Base-by-base conservation (phyloP, 2,797 vertebrate species). In the Nannoperca australis region DNA sequence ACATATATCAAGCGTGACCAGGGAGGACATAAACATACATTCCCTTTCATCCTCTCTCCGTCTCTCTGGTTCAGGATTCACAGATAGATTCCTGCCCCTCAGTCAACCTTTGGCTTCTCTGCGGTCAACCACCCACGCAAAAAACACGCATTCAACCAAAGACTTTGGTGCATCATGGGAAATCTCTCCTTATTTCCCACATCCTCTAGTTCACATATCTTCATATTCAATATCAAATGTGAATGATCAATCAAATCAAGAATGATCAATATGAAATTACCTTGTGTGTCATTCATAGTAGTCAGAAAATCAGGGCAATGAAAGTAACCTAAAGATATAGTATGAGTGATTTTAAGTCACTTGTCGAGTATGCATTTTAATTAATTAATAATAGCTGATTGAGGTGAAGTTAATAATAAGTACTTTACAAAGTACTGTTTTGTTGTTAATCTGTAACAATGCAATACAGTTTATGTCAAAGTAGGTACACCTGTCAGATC, bases 71-170 rank as follows among this genome's bases (percentile, higher is more conserved):
- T 82, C 40, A 62, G 45, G 49, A 76, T 70, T 38, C 73, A 47
- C 79, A 40, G 17, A 74, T 18, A 79, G 84, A 94, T 93, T 93
- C 93, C 93, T 85, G 81, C 84, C 85, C 84, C 69, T 84, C 82
- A 88, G 60, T 94, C 89, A 91, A 88, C 91, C 91, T 91, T 78
- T 80, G 75, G 84, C 81, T 84, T 64, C 79, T 85, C 78, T 3
- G n/a, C 49, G 22, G 76, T 79, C 83, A 80, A 67, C 78, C 81
- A 34, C 73, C 68, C 80, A 76, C 70, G 11, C 76, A 69, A 67
- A 78, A 62, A 62, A 81, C 72, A 79, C 0, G 11, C 73, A 38
- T 51, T 68, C 45, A 65, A 45, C 7, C 14, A 45, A 42, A 76
- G 84, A 65, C 73, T 54, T 1, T 6, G 3, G 22, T 49, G 65